phyloP scores from a whole-genome alignment of 1,140 invertebrate species.

The Chlorops oryzae region DNA sequence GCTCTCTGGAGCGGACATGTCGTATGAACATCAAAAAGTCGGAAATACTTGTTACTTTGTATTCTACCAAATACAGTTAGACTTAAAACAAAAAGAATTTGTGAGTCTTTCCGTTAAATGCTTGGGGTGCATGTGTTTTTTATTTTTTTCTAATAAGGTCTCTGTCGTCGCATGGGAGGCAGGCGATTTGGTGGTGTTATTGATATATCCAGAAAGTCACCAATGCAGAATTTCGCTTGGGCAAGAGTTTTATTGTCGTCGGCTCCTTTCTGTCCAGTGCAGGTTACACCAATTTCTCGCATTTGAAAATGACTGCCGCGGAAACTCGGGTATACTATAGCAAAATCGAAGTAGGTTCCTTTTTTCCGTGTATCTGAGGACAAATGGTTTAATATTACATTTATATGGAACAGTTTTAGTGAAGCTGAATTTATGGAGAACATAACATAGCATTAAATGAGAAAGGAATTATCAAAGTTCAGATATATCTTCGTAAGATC shows the following conservation, averaged over 20 bases:
- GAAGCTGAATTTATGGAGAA: too few relatives aligned
- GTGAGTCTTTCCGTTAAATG: not conserved
- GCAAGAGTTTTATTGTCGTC: conserved; percentile 86
- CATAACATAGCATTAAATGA: too few relatives aligned
- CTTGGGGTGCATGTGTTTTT: not conserved
- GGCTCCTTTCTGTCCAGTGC: conserved; percentile 82
- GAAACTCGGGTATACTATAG: conserved; percentile 85
- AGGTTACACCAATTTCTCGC: conserved; percentile 91
- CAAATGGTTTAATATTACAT: too few relatives aligned
- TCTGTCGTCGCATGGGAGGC: conserved; percentile 59
- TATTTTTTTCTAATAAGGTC: conserved; percentile 36
- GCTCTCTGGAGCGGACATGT: too few relatives aligned
- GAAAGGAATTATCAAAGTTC: too few relatives aligned
- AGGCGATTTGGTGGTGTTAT: conserved; percentile 83
- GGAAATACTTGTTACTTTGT: too few relatives aligned
- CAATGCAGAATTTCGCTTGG: conserved; percentile 83
- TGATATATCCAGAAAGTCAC: conserved; percentile 95
- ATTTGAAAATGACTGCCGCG: conserved; percentile 76
- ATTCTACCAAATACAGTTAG: too few relatives aligned
- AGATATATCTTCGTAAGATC: too few relatives aligned
- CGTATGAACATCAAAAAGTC: too few relatives aligned
- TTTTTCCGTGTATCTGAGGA: conserved; percentile 90
- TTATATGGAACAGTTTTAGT: too few relatives aligned
- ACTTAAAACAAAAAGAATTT: not conserved
- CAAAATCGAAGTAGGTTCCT: conserved; percentile 98